A percentile compares a stretch with the other conserved stretches of the same genome.
These are phyloP conservation scores for Spondyliosoma cantharus DNA, from an alignment of 2,797 vertebrate species.

Conservation along the genomic window DNA sequence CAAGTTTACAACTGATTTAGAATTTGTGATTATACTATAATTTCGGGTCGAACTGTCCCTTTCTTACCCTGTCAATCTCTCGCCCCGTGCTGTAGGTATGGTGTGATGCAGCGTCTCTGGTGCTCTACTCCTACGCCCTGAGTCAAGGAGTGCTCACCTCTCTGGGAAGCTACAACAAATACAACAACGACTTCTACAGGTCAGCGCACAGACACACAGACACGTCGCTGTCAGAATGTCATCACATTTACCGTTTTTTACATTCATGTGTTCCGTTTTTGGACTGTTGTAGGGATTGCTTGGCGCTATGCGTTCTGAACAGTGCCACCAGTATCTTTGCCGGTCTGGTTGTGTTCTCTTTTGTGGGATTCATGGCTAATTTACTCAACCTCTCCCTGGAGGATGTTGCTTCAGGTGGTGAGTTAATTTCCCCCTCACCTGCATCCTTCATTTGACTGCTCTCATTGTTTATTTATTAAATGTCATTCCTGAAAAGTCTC, in stretches of 20 bases:
- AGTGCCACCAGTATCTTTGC: constrained; percentile 90
- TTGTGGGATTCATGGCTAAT: constrained; percentile 91
- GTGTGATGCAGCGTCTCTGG: constrained; percentile 90
- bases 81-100: constrained; percentile 83
- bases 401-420: constrained; percentile 84
- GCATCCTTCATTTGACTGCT: background rate
- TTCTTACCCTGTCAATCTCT: background rate
- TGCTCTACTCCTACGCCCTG: constrained; percentile 91
- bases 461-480: background rate
- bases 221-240: background rate
- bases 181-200: constrained; percentile 95
- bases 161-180: constrained; percentile 96
- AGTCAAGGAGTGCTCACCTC: constrained; percentile 92
- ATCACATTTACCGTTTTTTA: no score
- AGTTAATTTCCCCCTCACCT: constrained; percentile 13
- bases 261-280: background rate
- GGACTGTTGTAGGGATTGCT: constrained; percentile 86
- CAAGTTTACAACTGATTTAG: no score
- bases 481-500: background rate
- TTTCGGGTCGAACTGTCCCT: background rate
- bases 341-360: constrained; percentile 92
- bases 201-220: constrained; percentile 63
- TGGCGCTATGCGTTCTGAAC: constrained; percentile 90
- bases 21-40: no score
- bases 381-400: constrained; percentile 79